A percentile compares a stretch with the other conserved stretches of the same genome.
phyloP scores from a whole-genome alignment of 2,888 invertebrate genomes.

The Parochlus steinenii region DNA sequence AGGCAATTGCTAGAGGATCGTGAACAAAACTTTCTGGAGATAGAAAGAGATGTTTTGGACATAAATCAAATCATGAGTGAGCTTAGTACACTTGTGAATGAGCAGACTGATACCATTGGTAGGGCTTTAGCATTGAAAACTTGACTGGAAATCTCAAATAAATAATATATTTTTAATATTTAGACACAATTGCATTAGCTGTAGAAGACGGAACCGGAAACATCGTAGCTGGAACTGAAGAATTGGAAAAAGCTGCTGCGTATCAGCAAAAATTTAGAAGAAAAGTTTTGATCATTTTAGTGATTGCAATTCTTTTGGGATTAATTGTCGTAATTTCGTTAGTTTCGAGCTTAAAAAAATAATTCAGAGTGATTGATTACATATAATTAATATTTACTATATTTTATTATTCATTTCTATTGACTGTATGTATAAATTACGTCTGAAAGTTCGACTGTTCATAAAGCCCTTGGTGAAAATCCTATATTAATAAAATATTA shows the following conservation, averaged over 20 bases:
- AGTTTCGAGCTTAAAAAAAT: too few relatives aligned
- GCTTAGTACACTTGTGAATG: slow-evolving; percentile 48
- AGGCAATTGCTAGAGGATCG: slow-evolving; percentile 64
- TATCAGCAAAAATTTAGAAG: slow-evolving; percentile 61
- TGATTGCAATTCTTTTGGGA: slow-evolving; percentile 47
- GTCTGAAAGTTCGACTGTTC: too few relatives aligned
- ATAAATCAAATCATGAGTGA: slow-evolving; percentile 71
- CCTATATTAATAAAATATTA: too few relatives aligned
- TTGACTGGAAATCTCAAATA: background rate
- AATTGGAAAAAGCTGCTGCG: slow-evolving; percentile 63
- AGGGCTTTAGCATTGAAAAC: slow-evolving; percentile 29
- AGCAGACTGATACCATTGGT: slow-evolving; percentile 61
- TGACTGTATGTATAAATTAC: too few relatives aligned
- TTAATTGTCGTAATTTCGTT: slow-evolving; percentile 34
- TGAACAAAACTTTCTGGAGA: slow-evolving; percentile 59
- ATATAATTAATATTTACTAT: too few relatives aligned
- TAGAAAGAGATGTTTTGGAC: slow-evolving; percentile 68
- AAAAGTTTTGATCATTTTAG: slow-evolving; percentile 52
- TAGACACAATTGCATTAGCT: slow-evolving; percentile 70
- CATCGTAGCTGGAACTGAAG: slow-evolving; percentile 62
- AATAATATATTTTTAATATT: slow-evolving; percentile 18
- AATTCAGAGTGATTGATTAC: too few relatives aligned
- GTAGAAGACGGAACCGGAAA: slow-evolving; percentile 57
- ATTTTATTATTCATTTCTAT: too few relatives aligned
- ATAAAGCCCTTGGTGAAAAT: too few relatives aligned